Evolutionary conservation across 1,140 invertebrate genomes (phyloP).

Genomic region (Pemphigus obesinymphae): DNA sequence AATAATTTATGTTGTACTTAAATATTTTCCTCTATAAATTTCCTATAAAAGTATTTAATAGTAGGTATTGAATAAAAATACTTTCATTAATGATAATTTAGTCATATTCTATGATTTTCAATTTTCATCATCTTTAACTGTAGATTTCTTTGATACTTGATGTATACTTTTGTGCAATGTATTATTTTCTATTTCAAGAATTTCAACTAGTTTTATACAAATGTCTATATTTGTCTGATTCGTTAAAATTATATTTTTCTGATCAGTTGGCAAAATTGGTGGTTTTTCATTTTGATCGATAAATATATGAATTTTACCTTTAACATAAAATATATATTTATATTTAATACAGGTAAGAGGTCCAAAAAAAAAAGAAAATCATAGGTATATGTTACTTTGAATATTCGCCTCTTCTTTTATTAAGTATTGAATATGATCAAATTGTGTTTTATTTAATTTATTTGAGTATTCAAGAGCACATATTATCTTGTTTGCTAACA

Average conservation of each 20-base stretch:
- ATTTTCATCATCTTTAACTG: background rate
- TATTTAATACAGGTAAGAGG: no score
- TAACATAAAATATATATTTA: background rate
- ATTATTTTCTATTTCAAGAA: background rate
- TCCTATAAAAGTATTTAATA: background rate
- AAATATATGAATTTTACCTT: background rate
- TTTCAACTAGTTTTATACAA: background rate
- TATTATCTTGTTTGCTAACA: background rate
- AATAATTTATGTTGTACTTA: background rate
- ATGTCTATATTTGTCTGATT: background rate
- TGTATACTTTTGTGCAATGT: background rate
- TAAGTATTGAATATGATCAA: background rate
- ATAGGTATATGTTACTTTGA: background rate
- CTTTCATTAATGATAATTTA: no score
- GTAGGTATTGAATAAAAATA: no score
- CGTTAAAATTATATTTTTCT: background rate
- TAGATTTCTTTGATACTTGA: background rate
- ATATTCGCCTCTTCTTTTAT: background rate
- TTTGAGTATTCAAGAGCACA: background rate
- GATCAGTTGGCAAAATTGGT: background rate
- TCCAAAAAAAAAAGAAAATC: background rate
- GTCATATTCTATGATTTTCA: no score
- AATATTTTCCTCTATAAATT: background rate
- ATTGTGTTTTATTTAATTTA: background rate
- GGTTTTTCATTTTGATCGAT: background rate